Evolutionary conservation across 2,113 vertebrate species (phyloP).

Genomic region (Amphiprion percula): DNA sequence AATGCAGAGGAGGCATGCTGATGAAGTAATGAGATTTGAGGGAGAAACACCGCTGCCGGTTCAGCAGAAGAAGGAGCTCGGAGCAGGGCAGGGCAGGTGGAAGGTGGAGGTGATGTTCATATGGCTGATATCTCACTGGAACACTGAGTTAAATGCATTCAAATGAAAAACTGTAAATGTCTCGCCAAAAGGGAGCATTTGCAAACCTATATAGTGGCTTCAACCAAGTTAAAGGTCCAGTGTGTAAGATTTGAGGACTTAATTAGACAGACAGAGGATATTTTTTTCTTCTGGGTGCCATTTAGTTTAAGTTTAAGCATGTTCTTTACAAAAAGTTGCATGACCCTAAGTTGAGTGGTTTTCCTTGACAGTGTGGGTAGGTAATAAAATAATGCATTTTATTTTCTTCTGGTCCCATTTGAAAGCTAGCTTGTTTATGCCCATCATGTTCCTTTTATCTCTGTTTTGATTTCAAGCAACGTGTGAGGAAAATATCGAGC

Average conservation of each 20-base stretch:
- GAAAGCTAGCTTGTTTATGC: too few species aligned
- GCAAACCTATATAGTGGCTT: neutral
- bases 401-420: too few species aligned
- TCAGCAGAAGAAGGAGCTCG: neutral
- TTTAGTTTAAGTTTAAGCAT: too few species aligned
- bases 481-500: neutral
- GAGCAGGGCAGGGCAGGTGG: conserved; percentile 3
- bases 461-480: neutral
- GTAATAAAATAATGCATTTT: too few species aligned
- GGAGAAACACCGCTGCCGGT: neutral
- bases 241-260: too few species aligned
- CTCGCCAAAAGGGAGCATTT: neutral
- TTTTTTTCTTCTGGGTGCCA: too few species aligned
- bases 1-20: neutral
- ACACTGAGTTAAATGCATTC: neutral
- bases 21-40: conserved; percentile 10
- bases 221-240: neutral
- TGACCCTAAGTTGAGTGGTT: too few species aligned
- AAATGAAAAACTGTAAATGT: neutral
- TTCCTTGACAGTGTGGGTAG: too few species aligned
- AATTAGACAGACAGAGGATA: too few species aligned
- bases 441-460: neutral
- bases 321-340: too few species aligned
- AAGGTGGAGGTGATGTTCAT: conserved; percentile 8
- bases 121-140: neutral